These are phyloP conservation scores for Lagopus leucura DNA, from an alignment of 2,113 vertebrate species.

Conservation along the genomic window DNA sequence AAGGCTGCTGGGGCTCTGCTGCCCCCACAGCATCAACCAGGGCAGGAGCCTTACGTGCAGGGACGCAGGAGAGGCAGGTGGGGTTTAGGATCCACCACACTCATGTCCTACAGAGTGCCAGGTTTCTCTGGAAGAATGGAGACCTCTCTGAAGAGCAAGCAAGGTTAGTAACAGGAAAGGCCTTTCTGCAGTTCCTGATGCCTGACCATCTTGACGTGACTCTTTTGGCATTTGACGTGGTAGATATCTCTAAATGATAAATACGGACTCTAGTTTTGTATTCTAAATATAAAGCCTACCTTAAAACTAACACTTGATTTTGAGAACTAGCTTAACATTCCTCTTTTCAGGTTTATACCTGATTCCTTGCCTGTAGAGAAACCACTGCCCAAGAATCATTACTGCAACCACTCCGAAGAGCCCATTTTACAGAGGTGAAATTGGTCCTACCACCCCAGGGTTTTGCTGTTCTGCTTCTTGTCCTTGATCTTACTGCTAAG, in stretches of 20 bases:
- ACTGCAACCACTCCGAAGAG: background rate
- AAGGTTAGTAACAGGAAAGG: background rate
- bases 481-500: background rate
- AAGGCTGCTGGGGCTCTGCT: background rate
- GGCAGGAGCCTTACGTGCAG: rapidly evolving
- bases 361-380: background rate
- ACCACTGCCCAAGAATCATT: background rate
- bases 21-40: background rate
- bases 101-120: rapidly evolving
- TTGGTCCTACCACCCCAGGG: rapidly evolving
- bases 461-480: background rate
- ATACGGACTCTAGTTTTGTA: background rate
- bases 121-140: background rate
- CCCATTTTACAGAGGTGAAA: background rate
- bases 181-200: background rate
- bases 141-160: background rate
- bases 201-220: background rate
- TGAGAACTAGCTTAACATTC: background rate
- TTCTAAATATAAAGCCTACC: background rate
- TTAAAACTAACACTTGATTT: background rate
- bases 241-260: background rate
- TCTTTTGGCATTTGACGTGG: background rate
- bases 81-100: rapidly evolving
- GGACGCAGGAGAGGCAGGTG: background rate
- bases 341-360: background rate